Conservation (phyloP, 2,797 vertebrate species). For the Prunella strophiata region DNA sequence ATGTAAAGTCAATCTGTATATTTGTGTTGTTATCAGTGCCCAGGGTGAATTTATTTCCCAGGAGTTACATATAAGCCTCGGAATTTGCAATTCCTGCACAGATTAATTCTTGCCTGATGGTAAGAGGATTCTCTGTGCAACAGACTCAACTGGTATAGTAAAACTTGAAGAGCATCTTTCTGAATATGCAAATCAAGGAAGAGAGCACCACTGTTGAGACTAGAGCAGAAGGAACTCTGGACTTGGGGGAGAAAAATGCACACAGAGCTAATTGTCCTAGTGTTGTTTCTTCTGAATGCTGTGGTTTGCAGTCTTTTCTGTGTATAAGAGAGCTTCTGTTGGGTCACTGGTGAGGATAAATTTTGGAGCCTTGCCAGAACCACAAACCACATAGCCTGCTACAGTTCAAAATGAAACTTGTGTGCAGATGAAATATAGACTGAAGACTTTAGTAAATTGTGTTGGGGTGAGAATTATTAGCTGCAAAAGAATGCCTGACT, state of each 20-base stretch:
- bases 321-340: slow-evolving; percentile 36
- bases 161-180: slow-evolving; percentile 18
- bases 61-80: slow-evolving; percentile 37
- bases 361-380: slow-evolving; percentile 72
- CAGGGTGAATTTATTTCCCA: slow-evolving; percentile 57
- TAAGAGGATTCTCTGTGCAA: slow-evolving; percentile 46
- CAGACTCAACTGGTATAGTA: neutral
- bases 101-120: slow-evolving; percentile 57
- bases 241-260: neutral
- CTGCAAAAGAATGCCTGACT: neutral
- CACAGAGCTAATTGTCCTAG: neutral
- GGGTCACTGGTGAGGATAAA: slow-evolving; percentile 54
- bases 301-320: slow-evolving; percentile 34
- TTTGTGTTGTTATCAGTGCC: slow-evolving; percentile 37
- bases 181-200: slow-evolving; percentile 33
- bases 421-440: slow-evolving; percentile 41
- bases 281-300: slow-evolving; percentile 18
- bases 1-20: neutral
- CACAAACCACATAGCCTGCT: slow-evolving; percentile 73
- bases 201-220: slow-evolving; percentile 17
- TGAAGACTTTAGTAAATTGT: slow-evolving; percentile 43
- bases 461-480: neutral
- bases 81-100: slow-evolving; percentile 38
- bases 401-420: slow-evolving; percentile 42
- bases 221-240: slow-evolving; percentile 10